phyloP scores from a whole-genome alignment of 2,113 vertebrate genomes.

The Gallinago media region DNA sequence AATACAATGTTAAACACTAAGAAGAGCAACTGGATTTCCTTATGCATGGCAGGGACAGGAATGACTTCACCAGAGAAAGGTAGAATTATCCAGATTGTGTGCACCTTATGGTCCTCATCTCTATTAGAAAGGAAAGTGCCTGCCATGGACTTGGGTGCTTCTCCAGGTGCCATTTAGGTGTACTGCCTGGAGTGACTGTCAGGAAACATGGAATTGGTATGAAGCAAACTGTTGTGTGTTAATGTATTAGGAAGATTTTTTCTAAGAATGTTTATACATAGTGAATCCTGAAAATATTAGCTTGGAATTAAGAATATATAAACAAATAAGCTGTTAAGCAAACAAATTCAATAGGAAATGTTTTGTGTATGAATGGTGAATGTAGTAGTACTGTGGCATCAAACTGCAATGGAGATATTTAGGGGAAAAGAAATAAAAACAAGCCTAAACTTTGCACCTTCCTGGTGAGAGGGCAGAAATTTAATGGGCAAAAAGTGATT shows the following conservation, averaged over 20 bases:
- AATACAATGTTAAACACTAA: neutral
- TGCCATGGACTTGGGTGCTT: rapidly evolving
- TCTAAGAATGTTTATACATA: neutral
- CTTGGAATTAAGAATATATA: neutral
- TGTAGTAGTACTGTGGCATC: neutral
- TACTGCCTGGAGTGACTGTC: neutral
- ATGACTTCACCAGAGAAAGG: neutral
- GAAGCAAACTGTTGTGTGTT: neutral
- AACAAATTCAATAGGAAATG: neutral
- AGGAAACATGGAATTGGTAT: neutral
- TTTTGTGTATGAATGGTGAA: neutral
- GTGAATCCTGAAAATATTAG: neutral
- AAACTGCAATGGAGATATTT: neutral
- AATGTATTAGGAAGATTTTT: neutral
- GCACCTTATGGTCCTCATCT: neutral
- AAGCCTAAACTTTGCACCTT: neutral
- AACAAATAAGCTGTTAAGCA: neutral
- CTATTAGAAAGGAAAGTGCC: neutral
- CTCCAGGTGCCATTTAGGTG: neutral
- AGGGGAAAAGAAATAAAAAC: neutral
- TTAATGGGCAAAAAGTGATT: neutral
- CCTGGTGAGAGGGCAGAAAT: neutral
- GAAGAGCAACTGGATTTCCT: neutral
- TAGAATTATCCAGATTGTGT: neutral
- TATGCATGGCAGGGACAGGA: neutral